Evolutionary conservation across 30 jellyfish, hydroid and myxozoan species (phyloP).

Genomic region (Cassiopea xamachana): DNA sequence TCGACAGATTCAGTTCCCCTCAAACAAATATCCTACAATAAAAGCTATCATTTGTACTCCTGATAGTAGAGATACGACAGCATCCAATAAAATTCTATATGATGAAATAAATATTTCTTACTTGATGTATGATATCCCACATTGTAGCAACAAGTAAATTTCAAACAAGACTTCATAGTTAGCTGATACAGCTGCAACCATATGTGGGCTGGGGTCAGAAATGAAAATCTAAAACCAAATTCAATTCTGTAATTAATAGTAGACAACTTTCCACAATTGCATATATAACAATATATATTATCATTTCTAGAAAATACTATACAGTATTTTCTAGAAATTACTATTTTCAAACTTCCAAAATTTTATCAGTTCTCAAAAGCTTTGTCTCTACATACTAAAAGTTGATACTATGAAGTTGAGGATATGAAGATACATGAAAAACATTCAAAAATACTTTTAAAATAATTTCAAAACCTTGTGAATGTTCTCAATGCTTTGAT

Average conservation of each 20-base stretch:
- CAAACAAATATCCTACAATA: too few species aligned
- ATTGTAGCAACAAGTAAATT: conserved; percentile 17
- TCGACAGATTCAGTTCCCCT: too few species aligned
- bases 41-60: too few species aligned
- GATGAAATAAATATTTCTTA: background rate
- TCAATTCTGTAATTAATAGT: background rate
- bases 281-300: too few species aligned
- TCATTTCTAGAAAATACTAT: too few species aligned
- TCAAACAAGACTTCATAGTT: conserved; percentile 49
- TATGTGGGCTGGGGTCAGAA: conserved; percentile 32
- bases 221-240: conserved; percentile 26
- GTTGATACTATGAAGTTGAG: background rate
- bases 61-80: too few species aligned
- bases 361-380: too few species aligned
- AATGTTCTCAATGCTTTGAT: conserved; percentile 6
- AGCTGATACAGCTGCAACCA: conserved; percentile 4
- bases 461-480: conserved; percentile 32
- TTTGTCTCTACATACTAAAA: too few species aligned
- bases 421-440: background rate
- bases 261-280: too few species aligned
- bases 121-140: conserved; percentile 48
- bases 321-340: too few species aligned
- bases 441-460: background rate
- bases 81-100: too few species aligned
- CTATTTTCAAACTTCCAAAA: too few species aligned